A percentile compares a stretch with the other conserved stretches of the same genome.
Evolutionary conservation across 2,888 invertebrate genomes (phyloP).

Genomic region (Polylopha cassiicola): DNA sequence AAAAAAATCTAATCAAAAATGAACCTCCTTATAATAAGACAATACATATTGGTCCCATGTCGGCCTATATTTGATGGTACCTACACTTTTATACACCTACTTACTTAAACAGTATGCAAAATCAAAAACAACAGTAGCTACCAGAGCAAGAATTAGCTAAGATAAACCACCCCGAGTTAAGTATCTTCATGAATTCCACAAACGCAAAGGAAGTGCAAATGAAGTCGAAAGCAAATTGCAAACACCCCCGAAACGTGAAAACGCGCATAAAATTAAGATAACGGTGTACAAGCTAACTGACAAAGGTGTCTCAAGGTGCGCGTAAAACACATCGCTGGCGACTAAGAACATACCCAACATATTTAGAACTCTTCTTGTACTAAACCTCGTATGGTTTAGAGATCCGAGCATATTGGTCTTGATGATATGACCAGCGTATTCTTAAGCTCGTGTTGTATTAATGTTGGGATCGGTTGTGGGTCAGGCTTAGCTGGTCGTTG

Average conservation of each 20-base stretch:
- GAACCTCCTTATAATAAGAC: no score
- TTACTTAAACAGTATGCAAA: no score
- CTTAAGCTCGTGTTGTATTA: background rate
- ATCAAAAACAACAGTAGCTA: no score
- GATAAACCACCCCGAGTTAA: background rate
- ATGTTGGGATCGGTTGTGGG: background rate
- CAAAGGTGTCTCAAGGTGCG: constrained; percentile 21
- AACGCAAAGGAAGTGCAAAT: constrained; percentile 17
- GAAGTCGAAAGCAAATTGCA: constrained; percentile 12
- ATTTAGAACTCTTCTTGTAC: background rate
- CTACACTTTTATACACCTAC: no score
- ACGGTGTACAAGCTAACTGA: constrained; percentile 18
- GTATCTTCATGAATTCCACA: constrained; percentile 15
- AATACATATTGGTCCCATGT: no score
- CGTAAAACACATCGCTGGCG: constrained; percentile 7
- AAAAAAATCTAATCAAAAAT: no score
- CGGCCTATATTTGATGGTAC: no score
- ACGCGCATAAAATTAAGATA: constrained; percentile 22
- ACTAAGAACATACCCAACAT: constrained; percentile 3
- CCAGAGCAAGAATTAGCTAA: no score
- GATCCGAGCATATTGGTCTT: no score
- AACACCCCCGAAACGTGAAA: no score
- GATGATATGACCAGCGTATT: constrained; percentile 2
- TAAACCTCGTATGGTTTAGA: background rate
- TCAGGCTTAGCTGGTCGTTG: constrained; percentile 4